These are phyloP conservation scores for Euproctis similis DNA, from an alignment of 2,888 invertebrate genomes.

Conservation along the genomic window DNA sequence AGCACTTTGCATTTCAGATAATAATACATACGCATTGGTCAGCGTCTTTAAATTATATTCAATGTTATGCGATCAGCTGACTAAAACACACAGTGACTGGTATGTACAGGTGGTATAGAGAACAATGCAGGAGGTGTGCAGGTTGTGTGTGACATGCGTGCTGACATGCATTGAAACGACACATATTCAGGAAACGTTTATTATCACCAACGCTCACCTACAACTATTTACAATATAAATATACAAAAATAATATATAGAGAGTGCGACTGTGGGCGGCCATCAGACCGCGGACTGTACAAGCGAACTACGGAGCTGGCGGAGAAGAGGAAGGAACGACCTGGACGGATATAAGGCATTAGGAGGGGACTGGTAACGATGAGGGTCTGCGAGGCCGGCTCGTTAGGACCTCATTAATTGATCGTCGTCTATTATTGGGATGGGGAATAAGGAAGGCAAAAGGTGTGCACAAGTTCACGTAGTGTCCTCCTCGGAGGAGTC, in stretches of 20 bases:
- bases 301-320: constrained; percentile 15
- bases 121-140: constrained; percentile 11
- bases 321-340: constrained; percentile 1
- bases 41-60: no score
- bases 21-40: no score
- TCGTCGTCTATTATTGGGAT: constrained; percentile 2
- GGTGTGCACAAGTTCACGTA: constrained; percentile 44
- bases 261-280: constrained; percentile 18
- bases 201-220: constrained; percentile 66
- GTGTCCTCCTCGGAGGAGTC: constrained; percentile 68
- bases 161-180: constrained; percentile 59
- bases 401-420: background rate
- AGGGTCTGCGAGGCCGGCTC: background rate
- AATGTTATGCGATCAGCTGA: no score
- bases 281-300: constrained; percentile 51
- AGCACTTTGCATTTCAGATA: no score
- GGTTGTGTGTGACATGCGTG: constrained; percentile 14
- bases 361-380: no score
- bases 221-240: constrained; percentile 72
- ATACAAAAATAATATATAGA: constrained; percentile 36
- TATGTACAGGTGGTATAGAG: constrained; percentile 6
- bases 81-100: background rate
- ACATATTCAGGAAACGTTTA: constrained; percentile 48
- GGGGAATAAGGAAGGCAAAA: constrained; percentile 10
- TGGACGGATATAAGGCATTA: background rate